Conservation (phyloP, 1,140 invertebrate genomes). For the Drosophila saltans region DNA sequence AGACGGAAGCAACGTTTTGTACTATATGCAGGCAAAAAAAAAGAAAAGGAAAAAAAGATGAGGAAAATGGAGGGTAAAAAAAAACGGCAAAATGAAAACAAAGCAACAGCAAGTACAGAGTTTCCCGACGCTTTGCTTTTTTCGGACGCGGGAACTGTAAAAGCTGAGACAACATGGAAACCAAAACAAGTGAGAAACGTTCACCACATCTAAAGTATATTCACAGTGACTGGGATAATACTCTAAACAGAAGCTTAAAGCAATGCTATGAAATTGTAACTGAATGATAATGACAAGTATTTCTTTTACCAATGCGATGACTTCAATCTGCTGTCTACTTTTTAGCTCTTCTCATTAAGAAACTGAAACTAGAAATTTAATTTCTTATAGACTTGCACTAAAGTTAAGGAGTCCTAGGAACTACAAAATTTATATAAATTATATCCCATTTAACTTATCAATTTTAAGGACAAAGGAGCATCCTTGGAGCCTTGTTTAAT, state of each 20-base stretch:
- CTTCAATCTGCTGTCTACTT: too few species aligned
- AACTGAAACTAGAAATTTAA: too few species aligned
- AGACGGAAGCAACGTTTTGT: slow-evolving; percentile 57
- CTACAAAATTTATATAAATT: too few species aligned
- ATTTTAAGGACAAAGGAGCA: too few species aligned
- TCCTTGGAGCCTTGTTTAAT: too few species aligned
- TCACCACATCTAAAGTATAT: neutral
- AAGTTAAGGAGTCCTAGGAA: too few species aligned
- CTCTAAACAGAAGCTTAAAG: slow-evolving; percentile 1
- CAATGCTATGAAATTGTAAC: too few species aligned
- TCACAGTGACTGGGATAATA: slow-evolving; percentile 7
- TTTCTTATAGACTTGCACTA: too few species aligned
- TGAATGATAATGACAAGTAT: neutral
- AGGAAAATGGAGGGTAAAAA: slow-evolving; percentile 49
- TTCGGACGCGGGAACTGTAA: slow-evolving; percentile 48
- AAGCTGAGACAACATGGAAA: slow-evolving; percentile 68
- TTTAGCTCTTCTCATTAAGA: too few species aligned
- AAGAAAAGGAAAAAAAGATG: slow-evolving; percentile 46
- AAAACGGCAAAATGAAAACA: slow-evolving; percentile 40
- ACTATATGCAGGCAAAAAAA: slow-evolving; percentile 37
- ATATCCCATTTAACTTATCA: too few species aligned
- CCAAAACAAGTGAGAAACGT: slow-evolving; percentile 23
- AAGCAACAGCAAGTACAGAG: slow-evolving; percentile 50
- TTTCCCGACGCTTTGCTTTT: slow-evolving; percentile 51
- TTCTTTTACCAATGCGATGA: too few species aligned